Evolutionary conservation across 2,888 invertebrate species (phyloP).

Genomic region (Pheosia tremula): DNA sequence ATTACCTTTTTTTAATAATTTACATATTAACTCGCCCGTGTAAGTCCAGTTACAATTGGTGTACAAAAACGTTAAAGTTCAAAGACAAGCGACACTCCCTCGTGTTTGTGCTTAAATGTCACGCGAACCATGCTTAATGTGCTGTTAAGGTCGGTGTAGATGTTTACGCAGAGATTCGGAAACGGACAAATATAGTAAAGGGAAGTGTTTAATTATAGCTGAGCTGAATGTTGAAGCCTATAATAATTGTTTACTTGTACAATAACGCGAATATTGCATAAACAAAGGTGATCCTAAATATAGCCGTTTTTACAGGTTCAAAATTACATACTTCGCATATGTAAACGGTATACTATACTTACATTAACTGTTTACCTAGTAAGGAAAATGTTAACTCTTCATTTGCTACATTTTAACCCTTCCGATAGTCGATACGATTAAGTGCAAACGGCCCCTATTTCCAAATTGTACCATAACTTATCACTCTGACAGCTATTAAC

Average conservation of each 20-base stretch:
- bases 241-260: too few relatives aligned
- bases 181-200: constrained; percentile 6
- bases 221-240: not conserved
- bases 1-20: not conserved
- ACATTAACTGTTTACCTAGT: too few relatives aligned
- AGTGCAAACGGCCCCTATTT: not conserved
- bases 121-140: constrained; percentile 18
- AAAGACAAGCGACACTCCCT: constrained; percentile 44
- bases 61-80: constrained; percentile 50
- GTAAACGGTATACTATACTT: too few relatives aligned
- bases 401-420: too few relatives aligned
- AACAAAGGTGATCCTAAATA: too few relatives aligned
- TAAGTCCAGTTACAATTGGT: constrained; percentile 37
- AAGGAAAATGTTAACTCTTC: too few relatives aligned
- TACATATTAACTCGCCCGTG: constrained; percentile 12
- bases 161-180: constrained; percentile 12
- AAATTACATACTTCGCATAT: too few relatives aligned
- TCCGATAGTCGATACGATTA: not conserved
- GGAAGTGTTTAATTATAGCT: constrained; percentile 5
- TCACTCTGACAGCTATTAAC: constrained; percentile 5
- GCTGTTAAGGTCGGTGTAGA: constrained; percentile 28
- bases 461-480: not conserved
- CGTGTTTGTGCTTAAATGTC: constrained; percentile 33
- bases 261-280: too few relatives aligned
- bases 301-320: too few relatives aligned